Conservation (phyloP, 1,140 invertebrate species). For the Heliconius nattereri region DNA sequence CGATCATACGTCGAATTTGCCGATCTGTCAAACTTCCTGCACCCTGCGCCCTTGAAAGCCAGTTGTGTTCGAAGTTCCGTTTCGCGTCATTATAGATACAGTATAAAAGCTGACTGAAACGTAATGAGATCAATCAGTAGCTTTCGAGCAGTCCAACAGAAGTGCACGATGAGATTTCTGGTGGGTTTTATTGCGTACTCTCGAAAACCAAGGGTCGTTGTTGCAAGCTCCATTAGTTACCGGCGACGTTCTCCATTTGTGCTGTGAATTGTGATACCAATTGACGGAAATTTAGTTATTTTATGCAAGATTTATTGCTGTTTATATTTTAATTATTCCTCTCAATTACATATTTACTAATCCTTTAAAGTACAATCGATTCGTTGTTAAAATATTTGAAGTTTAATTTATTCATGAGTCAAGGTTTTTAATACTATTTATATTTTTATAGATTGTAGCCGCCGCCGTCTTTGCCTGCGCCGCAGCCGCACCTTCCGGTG, state of each 20-base stretch:
- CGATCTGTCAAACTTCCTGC: conserved; percentile 14
- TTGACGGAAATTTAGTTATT: too few species aligned
- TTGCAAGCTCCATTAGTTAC: background rate
- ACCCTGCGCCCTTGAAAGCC: conserved; percentile 21
- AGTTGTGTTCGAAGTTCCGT: conserved; percentile 4
- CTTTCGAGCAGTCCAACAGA: too few species aligned
- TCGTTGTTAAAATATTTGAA: too few species aligned
- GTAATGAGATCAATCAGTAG: too few species aligned
- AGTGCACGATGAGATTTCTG: too few species aligned
- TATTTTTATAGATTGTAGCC: background rate
- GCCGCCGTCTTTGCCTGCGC: conserved; percentile 6
- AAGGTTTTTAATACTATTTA: too few species aligned
- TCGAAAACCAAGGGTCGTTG: background rate
- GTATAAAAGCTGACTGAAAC: conserved; percentile 13
- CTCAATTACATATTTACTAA: too few species aligned
- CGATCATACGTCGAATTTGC: conserved; percentile 14
- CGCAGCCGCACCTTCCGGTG: conserved; percentile 42
- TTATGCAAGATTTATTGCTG: too few species aligned
- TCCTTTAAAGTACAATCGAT: too few species aligned
- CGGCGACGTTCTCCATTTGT: background rate
- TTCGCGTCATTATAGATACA: conserved; percentile 7
- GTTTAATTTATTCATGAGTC: too few species aligned
- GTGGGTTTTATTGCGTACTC: conserved; percentile 5
- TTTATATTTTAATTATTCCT: too few species aligned
- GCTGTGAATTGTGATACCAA: too few species aligned